Percentiles rank a stretch among this genome's conserved stretches.
Conservation (phyloP, 1,140 invertebrate species). For the Babylonia areolata region DNA sequence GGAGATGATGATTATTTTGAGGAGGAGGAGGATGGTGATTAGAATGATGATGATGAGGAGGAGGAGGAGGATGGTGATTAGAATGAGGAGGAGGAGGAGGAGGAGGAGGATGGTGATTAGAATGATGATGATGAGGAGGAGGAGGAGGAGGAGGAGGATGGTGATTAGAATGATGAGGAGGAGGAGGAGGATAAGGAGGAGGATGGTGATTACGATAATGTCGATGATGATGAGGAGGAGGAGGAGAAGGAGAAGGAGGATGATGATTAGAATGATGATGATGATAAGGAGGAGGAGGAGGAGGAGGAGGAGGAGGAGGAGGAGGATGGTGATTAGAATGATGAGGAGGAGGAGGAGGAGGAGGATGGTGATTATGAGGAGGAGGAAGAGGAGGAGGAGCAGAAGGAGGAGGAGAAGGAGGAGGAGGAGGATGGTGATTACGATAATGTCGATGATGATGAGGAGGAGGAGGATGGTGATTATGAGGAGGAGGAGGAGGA, state of each 20-base stretch:
- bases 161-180: too few relatives aligned
- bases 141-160: too few relatives aligned
- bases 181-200: too few relatives aligned
- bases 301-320: background rate
- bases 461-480: too few relatives aligned
- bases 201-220: background rate
- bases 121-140: background rate
- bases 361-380: background rate
- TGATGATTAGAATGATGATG: too few relatives aligned
- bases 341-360: background rate
- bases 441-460: too few relatives aligned
- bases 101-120: background rate
- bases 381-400: background rate
- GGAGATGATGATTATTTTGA: background rate
- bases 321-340: background rate
- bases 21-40: background rate
- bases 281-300: background rate
- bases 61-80: background rate
- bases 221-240: too few relatives aligned
- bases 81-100: background rate
- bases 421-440: background rate
- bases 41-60: background rate
- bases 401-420: too few relatives aligned
- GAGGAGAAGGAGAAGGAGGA: too few relatives aligned
- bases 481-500: too few relatives aligned